Base-by-base conservation (phyloP, 2,888 invertebrate species). In the Ophion ellenae region DNA sequence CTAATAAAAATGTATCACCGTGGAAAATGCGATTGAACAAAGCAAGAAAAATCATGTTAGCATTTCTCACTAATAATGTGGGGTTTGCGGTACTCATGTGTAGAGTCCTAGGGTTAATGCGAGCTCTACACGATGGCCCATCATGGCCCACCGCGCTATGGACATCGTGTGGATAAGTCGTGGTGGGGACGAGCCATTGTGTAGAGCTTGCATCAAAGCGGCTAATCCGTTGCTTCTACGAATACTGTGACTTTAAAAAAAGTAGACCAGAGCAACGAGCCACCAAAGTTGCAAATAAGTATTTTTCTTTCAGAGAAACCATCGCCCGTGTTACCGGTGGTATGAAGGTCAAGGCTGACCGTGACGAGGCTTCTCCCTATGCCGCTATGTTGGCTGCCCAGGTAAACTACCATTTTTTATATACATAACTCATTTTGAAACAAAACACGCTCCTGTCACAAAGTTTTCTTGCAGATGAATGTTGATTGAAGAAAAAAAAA, bases 331-430 rank as follows among this genome's bases (percentile, higher is more conserved):
- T 99, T 79, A 99, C 99, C 90, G 98, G 98, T 91, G 98, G 98
- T 86, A 99, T 99, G 99, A 99, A 99, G 95, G 99, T 99, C 70
- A 99, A 99, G 95, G 99, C 99, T 91, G 99, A 99, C 95, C 97
- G 99, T 96, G 99, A 99, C 95, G 99, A 99, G 95, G 99, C 99
- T 88, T 99, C 99, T 70, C 99, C 99, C 71, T 99, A 99, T 94
- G 99, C 99, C 92, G 99, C 99, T 96, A 99, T 99, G 99, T 98
- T 99, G 95, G 99, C 99, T 91, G 99, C 99, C 89, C 99, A 99
- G 96, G 98, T 98, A 95, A 93, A 90, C 91, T 4, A 59, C 36
- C 45, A 32, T 69, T 53, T 10, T 32, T 2, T 7, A 6, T 5
- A 11, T 36, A 2, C 6, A 59, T 24, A 70, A 24, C n/a, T 47